These are phyloP conservation scores for Mesochorus sp. DNA, from an alignment of 2,888 invertebrate genomes.

Conservation along the genomic window DNA sequence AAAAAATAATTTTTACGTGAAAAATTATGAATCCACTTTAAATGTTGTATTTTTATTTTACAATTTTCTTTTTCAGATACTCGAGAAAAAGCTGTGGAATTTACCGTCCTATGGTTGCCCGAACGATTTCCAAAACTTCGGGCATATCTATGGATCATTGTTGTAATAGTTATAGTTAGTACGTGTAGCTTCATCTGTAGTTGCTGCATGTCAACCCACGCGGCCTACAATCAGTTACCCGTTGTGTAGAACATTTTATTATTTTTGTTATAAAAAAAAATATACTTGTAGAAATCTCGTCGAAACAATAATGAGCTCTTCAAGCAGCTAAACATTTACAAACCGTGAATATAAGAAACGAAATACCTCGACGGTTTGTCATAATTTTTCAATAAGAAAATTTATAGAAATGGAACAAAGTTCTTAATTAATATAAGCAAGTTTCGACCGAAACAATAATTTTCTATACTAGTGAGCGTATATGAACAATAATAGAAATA, in stretches of 20 bases:
- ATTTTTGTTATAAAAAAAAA: not conserved
- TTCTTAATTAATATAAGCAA: not conserved
- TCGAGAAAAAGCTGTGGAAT: constrained; percentile 84
- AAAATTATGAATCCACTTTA: too few species aligned
- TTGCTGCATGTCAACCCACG: constrained; percentile 70
- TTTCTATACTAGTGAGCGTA: constrained; percentile 4
- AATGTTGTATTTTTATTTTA: constrained; percentile 53
- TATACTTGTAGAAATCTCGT: constrained; percentile 17
- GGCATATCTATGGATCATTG: constrained; percentile 83
- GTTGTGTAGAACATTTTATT: constrained; percentile 46
- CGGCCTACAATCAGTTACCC: constrained; percentile 73
- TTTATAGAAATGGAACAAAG: not conserved
- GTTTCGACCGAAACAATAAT: too few species aligned
- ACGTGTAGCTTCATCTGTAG: constrained; percentile 69
- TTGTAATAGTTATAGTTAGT: constrained; percentile 72
- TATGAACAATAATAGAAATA: constrained; percentile 30
- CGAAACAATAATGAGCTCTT: constrained; percentile 8
- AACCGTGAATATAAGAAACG: too few species aligned
- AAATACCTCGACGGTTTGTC: too few species aligned
- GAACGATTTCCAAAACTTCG: constrained; percentile 86
- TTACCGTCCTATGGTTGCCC: constrained; percentile 92
- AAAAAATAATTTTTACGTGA: constrained; percentile 35
- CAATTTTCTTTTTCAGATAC: constrained; percentile 84
- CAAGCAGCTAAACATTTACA: not conserved
- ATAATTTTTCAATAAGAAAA: not conserved